These are phyloP conservation scores for Leptinotarsa lineolata DNA, from an alignment of 1,140 invertebrate genomes.

Conservation along the genomic window DNA sequence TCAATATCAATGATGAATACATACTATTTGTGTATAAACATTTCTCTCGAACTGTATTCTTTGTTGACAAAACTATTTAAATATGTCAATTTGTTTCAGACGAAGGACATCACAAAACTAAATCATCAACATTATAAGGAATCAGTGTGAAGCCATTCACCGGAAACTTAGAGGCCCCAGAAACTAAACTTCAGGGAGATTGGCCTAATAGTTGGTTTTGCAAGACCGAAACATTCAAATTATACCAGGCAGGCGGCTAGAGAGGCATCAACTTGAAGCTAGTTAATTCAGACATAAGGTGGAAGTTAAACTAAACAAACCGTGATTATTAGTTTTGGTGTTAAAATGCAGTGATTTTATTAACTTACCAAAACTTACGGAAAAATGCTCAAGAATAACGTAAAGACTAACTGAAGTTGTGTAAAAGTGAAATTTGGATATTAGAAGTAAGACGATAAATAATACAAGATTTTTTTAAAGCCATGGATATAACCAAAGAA, in stretches of 20 bases:
- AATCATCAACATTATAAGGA: not conserved
- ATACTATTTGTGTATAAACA: too few relatives aligned
- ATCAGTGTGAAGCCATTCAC: too few relatives aligned
- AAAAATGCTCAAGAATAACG: not conserved
- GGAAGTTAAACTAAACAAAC: conserved; percentile 18
- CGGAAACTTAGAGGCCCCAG: too few relatives aligned
- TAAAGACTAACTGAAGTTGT: not conserved
- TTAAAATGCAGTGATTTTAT: not conserved
- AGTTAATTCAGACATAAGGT: conserved; percentile 4
- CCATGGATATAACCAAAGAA: conserved; percentile 51
- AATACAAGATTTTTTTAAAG: not conserved
- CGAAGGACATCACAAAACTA: not conserved
- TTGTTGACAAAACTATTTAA: too few relatives aligned
- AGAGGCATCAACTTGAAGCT: not conserved
- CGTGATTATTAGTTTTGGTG: not conserved
- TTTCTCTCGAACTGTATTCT: too few relatives aligned
- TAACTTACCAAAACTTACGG: not conserved
- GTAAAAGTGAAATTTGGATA: not conserved
- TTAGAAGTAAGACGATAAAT: not conserved
- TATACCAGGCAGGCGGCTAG: not conserved
- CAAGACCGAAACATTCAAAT: not conserved
- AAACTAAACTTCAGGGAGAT: not conserved
- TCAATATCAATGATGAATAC: too few relatives aligned
- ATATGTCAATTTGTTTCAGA: not conserved
- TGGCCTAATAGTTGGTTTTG: not conserved